Evolutionary conservation across 2,888 invertebrate genomes (phyloP).

Genomic region (Globia sparganii): DNA sequence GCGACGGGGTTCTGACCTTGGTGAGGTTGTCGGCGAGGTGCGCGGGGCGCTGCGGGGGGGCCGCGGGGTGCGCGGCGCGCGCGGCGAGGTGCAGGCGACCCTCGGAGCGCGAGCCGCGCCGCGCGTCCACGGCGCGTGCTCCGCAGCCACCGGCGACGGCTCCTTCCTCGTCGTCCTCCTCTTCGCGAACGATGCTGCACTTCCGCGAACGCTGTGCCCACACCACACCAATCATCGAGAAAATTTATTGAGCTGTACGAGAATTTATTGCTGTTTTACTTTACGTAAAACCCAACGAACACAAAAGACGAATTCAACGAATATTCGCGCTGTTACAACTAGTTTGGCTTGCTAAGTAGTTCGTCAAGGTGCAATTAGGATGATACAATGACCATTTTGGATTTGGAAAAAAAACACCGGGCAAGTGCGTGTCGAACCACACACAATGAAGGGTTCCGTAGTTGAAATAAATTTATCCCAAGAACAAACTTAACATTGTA

Average conservation of each 20-base stretch:
- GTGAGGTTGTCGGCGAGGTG: constrained; percentile 91
- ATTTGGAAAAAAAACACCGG: too few relatives aligned
- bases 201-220: constrained; percentile 92
- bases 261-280: too few relatives aligned
- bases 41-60: constrained; percentile 89
- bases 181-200: constrained; percentile 97
- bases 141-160: constrained; percentile 88
- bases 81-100: constrained; percentile 93
- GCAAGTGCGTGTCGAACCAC: too few relatives aligned
- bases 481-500: too few relatives aligned
- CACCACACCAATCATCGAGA: constrained; percentile 4
- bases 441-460: too few relatives aligned
- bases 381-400: too few relatives aligned
- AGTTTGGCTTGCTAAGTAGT: background rate
- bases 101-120: constrained; percentile 94
- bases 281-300: background rate
- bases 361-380: background rate
- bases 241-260: too few relatives aligned
- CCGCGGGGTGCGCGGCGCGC: constrained; percentile 88
- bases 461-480: too few relatives aligned
- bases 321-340: background rate
- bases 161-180: constrained; percentile 96
- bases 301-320: background rate
- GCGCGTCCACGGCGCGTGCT: constrained; percentile 89
- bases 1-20: constrained; percentile 73